Evolutionary conservation across 2,888 invertebrate genomes (phyloP).

Genomic region (Eilema griseolum): DNA sequence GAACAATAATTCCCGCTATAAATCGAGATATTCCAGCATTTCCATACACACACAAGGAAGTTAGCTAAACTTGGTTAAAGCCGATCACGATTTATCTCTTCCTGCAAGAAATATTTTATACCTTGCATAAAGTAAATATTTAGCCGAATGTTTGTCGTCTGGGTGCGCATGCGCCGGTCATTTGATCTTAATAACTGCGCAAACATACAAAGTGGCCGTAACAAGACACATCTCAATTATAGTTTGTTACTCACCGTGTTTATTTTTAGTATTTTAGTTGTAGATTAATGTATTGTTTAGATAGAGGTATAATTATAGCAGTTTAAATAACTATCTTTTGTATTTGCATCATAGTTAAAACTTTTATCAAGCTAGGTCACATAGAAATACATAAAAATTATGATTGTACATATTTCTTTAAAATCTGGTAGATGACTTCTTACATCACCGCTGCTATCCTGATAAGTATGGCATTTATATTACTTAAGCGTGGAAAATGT

Average conservation of each 20-base stretch:
- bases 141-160: constrained; percentile 54
- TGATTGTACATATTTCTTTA: no score
- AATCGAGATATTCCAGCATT: constrained; percentile 46
- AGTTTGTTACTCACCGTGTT: constrained; percentile 44
- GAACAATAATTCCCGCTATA: constrained; percentile 47
- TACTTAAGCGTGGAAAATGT: not conserved
- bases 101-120: constrained; percentile 69
- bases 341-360: not conserved
- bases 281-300: constrained; percentile 31
- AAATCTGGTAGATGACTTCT: not conserved
- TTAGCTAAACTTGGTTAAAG: constrained; percentile 53
- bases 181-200: constrained; percentile 73
- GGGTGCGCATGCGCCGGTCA: constrained; percentile 52
- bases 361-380: not conserved
- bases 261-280: constrained; percentile 44
- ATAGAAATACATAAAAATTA: not conserved
- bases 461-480: not conserved
- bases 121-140: constrained; percentile 67
- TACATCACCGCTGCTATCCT: not conserved
- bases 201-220: constrained; percentile 65
- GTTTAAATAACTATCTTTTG: not conserved
- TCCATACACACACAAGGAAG: constrained; percentile 60
- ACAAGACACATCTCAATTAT: constrained; percentile 65
- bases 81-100: constrained; percentile 72
- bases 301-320: constrained; percentile 2